These are phyloP conservation scores for Chionomys nivalis DNA, from an alignment of 2,113 vertebrate species.

Conservation along the genomic window DNA sequence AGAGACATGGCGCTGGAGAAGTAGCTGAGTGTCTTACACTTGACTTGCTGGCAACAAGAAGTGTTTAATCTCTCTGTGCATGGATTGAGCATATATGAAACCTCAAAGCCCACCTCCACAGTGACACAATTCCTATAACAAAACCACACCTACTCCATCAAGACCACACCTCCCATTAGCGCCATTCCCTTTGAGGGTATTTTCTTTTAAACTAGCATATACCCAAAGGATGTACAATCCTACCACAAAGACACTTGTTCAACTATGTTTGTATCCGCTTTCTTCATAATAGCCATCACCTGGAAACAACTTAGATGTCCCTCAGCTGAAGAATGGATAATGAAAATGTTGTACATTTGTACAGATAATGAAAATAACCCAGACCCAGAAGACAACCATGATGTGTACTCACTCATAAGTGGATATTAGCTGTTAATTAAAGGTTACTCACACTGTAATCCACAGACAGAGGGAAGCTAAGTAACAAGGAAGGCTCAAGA, in stretches of 20 bases:
- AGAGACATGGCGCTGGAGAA: no score
- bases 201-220: background rate
- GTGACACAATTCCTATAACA: background rate
- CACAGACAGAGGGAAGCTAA: background rate
- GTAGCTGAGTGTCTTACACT: background rate
- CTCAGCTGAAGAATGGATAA: background rate
- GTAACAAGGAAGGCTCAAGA: background rate
- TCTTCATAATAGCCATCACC: background rate
- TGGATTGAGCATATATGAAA: background rate
- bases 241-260: background rate
- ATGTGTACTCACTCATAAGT: background rate
- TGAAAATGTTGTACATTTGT: background rate
- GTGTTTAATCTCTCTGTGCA: background rate
- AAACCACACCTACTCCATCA: background rate
- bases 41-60: background rate
- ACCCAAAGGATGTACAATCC: background rate
- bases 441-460: background rate
- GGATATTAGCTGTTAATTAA: background rate
- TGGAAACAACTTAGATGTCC: background rate
- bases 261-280: background rate
- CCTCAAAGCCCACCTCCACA: background rate
- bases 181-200: background rate
- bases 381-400: background rate
- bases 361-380: no score
- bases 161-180: background rate